Base-by-base conservation (phyloP, 2,797 vertebrate species). In the Darevskia nairensis region DNA sequence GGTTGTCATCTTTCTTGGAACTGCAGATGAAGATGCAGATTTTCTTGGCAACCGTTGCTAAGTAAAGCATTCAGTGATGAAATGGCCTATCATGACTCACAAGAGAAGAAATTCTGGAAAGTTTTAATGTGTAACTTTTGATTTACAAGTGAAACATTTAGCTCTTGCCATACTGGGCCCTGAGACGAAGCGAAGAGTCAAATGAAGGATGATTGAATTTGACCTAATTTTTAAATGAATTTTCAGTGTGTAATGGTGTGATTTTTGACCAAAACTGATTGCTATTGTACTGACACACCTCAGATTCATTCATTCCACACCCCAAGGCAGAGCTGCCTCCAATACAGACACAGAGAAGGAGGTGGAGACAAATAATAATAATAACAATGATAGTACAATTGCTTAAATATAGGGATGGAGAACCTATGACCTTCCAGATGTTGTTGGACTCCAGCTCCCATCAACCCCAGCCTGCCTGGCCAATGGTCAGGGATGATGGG, bases 1-100 rank as follows among this genome's bases (percentile, higher is more conserved):
- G 0, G n/a, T 78, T 92, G 86, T 89, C 86, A 87, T 89, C 69
- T 89, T 96, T 94, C 91, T 95, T 93, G 92, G 90, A 92, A 95
- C 0, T 88, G 75, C 66, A 86, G 61, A 91, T 90, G 87, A 91
- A 86, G 84, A 92, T 89, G 83, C 27, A 86, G 84, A 93, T 92
- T 90, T 90, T 92, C 92, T 92, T 93, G 91, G 93, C 90, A 93
- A 46, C 23, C 2, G 21, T 76, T 92, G 83, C 80, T 92, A 89
- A 77, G 71, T 84, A 87, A 89, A 89, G 80, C 19, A 35, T 32
- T 64, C 80, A 27, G 8, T 78, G 83, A 88, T 88, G 92, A 92
- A 91, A 86, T 68, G 84, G 79, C 35, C 17, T 27, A 2, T 44
- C 23, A 3, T 91, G 90, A 93, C 44, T 93, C 87, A 87, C 0